A percentile compares a stretch with the other conserved stretches of the same genome.
Conservation (phyloP, 2,888 invertebrate species). For the Dione juno region DNA sequence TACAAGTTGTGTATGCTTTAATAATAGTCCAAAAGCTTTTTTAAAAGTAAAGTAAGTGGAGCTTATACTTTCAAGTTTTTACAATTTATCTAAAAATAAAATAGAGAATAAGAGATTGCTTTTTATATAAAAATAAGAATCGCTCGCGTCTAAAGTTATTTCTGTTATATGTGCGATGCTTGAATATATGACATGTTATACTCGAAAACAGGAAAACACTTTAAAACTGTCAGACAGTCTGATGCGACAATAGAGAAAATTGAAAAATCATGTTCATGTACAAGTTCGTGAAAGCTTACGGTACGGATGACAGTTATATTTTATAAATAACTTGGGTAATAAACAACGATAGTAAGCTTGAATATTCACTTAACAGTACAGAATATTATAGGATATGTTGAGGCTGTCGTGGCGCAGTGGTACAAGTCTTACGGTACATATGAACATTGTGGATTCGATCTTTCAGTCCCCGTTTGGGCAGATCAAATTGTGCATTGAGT, state of each 20-base stretch:
- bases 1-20: not conserved
- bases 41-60: not conserved
- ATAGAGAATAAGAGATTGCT: not conserved
- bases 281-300: not conserved
- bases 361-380: not conserved
- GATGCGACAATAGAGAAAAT: conserved; percentile 34
- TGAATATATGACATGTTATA: conserved; percentile 24
- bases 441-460: no score
- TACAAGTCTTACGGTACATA: no score
- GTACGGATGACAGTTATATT: not conserved
- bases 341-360: not conserved
- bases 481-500: no score
- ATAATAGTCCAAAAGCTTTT: not conserved
- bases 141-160: not conserved
- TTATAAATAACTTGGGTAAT: not conserved
- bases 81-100: not conserved
- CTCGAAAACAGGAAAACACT: conserved; percentile 34
- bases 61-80: not conserved
- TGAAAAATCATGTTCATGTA: conserved; percentile 36
- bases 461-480: no score
- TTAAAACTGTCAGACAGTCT: conserved; percentile 39
- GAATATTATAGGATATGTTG: no score
- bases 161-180: not conserved
- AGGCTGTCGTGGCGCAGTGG: no score
- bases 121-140: not conserved